phyloP scores from a whole-genome alignment of 2,797 vertebrate genomes.

The Kryptolebias ocellatus region DNA sequence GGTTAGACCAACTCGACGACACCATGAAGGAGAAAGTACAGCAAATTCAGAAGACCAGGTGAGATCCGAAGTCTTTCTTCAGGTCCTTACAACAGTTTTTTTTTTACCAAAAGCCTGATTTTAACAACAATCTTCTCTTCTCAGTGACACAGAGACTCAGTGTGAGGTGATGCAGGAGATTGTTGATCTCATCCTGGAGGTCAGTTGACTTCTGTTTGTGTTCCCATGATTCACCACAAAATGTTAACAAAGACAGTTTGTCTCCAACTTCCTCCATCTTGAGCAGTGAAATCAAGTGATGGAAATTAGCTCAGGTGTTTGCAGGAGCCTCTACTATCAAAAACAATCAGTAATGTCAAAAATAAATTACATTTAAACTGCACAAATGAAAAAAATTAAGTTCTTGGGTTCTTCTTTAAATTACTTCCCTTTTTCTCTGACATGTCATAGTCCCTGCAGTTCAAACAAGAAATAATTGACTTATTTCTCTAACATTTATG shows the following conservation, averaged over 20 bases:
- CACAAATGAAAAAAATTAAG: neutral
- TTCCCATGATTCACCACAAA: neutral
- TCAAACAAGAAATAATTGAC: neutral
- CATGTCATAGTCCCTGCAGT: neutral
- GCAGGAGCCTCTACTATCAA: too few relatives aligned
- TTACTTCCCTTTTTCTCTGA: too few relatives aligned
- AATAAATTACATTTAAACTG: neutral
- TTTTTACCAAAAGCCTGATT: neutral
- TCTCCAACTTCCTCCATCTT: neutral
- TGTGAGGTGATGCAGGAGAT: constrained; percentile 99
- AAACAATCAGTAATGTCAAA: too few relatives aligned
- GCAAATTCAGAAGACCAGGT: constrained; percentile 95
- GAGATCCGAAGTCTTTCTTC: constrained; percentile 5
- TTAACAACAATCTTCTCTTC: neutral
- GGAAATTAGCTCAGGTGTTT: too few relatives aligned
- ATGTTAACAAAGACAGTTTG: neutral
- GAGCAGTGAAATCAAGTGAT: neutral
- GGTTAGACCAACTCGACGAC: constrained; percentile 94
- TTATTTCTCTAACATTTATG: neutral
- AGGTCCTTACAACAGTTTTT: neutral
- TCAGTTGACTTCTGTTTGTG: constrained; percentile 54
- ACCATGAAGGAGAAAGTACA: constrained; percentile 92
- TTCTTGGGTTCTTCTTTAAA: too few relatives aligned
- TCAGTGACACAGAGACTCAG: constrained; percentile 93
- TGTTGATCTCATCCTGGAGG: constrained; percentile 96